Conservation (phyloP, 2,113 vertebrate species). For the Macheiramphus alcinus region DNA sequence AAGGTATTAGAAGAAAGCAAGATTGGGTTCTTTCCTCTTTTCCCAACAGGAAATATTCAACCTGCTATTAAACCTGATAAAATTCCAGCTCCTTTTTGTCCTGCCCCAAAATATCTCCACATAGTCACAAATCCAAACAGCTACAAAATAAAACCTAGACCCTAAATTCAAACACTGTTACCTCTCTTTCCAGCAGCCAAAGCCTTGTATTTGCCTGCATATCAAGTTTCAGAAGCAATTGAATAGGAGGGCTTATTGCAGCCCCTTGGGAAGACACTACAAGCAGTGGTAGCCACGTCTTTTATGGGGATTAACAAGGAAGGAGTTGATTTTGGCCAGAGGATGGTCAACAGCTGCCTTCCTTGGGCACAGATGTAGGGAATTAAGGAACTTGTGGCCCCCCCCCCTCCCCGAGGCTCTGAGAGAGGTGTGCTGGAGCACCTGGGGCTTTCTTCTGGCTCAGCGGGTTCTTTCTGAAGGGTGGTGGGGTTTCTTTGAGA, state of each 20-base stretch:
- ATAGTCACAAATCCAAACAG: neutral
- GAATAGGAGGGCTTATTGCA: neutral
- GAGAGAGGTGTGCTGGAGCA: neutral
- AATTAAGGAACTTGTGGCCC: neutral
- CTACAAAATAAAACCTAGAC: neutral
- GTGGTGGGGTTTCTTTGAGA: neutral
- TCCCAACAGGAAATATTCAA: neutral
- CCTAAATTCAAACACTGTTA: neutral
- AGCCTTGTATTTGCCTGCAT: neutral
- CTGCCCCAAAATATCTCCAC: neutral
- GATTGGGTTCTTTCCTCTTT: neutral
- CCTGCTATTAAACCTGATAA: neutral
- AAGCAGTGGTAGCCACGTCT: neutral
- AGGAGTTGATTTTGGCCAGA: neutral
- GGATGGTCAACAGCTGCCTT: neutral
- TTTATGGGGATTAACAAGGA: neutral
- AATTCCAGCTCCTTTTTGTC: neutral
- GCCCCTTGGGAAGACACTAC: too few relatives aligned
- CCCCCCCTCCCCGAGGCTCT: neutral
- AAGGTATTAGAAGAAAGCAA: neutral
- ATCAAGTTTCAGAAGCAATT: neutral
- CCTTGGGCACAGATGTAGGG: neutral
- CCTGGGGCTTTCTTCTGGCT: neutral
- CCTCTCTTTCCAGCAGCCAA: neutral
- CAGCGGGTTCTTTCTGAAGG: neutral